Base-by-base conservation (phyloP, 2,113 vertebrate species). In the Chionodraco myersi region DNA sequence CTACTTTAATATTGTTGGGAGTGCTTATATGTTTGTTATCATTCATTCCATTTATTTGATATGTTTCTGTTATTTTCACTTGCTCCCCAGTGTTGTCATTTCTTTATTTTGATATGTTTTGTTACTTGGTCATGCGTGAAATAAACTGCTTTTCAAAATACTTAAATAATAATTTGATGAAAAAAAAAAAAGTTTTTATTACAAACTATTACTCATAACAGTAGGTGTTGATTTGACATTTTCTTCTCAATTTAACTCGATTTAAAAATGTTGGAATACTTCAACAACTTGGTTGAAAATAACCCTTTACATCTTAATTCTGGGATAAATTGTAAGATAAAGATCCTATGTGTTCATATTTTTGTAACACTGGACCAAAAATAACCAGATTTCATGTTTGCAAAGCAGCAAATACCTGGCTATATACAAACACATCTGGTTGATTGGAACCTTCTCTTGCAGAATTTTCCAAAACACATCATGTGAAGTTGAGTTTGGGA, bases 401-500 rank as follows among this genome's bases (percentile, higher is more conserved):
- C 34, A 52, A 41, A 59, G 21, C 21, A 61, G 16, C 36, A 77
- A 45, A 54, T 59, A 54, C 51, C 48, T 11, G 63, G 16, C 4
- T 68, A 2, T 10, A 53, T 12, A n/a, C 49, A 64, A 72, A 73
- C 16, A 53, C 4, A 9, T 11, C 57, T 5, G 8, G 67, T 45
- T 58, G 45, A 75, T 16, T 60, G 2, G 30, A 21, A 56, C 30
- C 65, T 56, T 48, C 49, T 76, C 23, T 26, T 12, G 23, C 45
- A 61, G 18, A 63, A 44, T 48, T 62, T 70, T 68, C 45, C 15
- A 72, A 41, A 72, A 68, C 48, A 34, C 52, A 71, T 80, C 49
- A 69, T 1, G 4, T 60, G 34, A 82, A 85, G 75, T 53, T n/a
- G 3, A 79, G 36, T 57, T 70, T 83, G 73, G 79, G 77, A 63